Conservation (phyloP, 2,113 vertebrate species). For the Aptenodytes patagonicus region DNA sequence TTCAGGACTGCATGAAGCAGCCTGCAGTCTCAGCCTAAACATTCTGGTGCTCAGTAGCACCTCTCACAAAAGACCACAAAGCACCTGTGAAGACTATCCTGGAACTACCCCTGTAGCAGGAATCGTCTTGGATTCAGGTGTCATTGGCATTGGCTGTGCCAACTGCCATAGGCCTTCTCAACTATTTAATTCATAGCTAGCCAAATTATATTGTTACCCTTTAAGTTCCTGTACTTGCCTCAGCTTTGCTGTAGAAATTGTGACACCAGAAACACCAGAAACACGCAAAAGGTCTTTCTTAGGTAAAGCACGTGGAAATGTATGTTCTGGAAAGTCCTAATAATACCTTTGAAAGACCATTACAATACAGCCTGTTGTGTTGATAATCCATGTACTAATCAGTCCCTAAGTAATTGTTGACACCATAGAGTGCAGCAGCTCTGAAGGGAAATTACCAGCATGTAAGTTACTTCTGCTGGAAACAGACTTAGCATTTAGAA, state of each 20-base stretch:
- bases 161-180: not conserved
- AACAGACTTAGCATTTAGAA: slow-evolving; percentile 2
- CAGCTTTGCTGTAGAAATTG: not conserved
- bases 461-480: slow-evolving; percentile 11
- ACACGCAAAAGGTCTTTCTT: not conserved
- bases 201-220: not conserved
- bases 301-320: not conserved
- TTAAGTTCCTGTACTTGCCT: not conserved
- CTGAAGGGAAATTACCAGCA: not conserved
- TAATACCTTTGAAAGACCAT: not conserved
- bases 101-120: not conserved
- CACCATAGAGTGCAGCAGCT: not conserved
- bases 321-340: not conserved
- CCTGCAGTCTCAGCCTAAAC: not conserved
- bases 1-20: not conserved
- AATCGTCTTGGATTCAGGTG: not conserved
- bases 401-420: not conserved
- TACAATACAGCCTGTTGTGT: not conserved
- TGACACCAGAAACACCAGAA: not conserved
- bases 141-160: not conserved
- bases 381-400: not conserved
- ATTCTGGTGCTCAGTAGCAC: not conserved
- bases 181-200: not conserved
- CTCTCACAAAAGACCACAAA: not conserved
- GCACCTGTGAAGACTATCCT: not conserved